A percentile compares a stretch with the other conserved stretches of the same genome.
Conservation (phyloP, 2,113 vertebrate species). For the Nerophis lumbriciformis region DNA sequence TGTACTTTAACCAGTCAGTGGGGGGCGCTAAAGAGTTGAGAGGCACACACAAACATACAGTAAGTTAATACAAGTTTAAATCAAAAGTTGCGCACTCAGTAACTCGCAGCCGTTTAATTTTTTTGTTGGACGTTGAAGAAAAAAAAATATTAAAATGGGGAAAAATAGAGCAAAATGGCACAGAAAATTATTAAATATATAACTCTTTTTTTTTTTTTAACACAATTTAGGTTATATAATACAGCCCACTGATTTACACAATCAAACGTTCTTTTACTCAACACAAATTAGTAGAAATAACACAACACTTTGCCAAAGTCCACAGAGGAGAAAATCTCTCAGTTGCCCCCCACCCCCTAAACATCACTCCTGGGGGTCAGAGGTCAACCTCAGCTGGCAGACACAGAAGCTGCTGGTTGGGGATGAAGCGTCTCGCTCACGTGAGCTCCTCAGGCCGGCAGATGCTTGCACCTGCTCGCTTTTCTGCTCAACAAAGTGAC, state of each 20-base stretch:
- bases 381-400: constrained; percentile 45
- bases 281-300: constrained; percentile 46
- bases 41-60: background rate
- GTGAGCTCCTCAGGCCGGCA: constrained; percentile 15
- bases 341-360: constrained; percentile 4
- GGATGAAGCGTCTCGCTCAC: constrained; percentile 29
- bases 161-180: too few relatives aligned
- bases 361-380: constrained; percentile 34
- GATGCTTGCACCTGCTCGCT: constrained; percentile 47
- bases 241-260: background rate
- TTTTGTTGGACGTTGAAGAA: too few relatives aligned
- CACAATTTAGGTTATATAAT: too few relatives aligned
- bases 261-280: constrained; percentile 54
- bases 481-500: background rate
- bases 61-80: too few relatives aligned
- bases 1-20: constrained; percentile 38
- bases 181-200: too few relatives aligned
- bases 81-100: too few relatives aligned
- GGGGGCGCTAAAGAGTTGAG: constrained; percentile 52
- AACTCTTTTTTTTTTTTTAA: too few relatives aligned
- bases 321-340: constrained; percentile 13
- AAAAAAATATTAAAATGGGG: too few relatives aligned
- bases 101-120: too few relatives aligned
- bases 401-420: constrained; percentile 16
- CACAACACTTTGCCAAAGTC: constrained; percentile 42